These are phyloP conservation scores for Ophthalmolycus amberensis DNA, from an alignment of 2,113 vertebrate species.

Conservation along the genomic window DNA sequence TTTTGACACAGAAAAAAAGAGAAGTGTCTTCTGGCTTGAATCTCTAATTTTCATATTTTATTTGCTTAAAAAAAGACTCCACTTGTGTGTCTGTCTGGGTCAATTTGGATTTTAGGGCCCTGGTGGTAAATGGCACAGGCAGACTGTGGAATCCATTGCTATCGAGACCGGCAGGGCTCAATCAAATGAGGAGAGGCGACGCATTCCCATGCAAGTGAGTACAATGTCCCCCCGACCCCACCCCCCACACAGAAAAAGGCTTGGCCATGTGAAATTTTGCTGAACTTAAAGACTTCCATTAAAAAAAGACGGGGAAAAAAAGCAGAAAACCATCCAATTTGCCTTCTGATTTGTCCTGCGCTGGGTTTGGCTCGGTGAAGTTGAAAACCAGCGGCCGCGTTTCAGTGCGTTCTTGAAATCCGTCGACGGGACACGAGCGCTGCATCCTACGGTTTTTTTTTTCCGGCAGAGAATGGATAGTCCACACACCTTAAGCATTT, in stretches of 20 bases:
- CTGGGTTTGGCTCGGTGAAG: conserved; percentile 54
- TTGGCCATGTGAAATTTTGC: conserved; percentile 75
- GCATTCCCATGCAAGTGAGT: conserved; percentile 68
- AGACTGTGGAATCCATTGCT: conserved; percentile 55
- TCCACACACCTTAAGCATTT: conserved; percentile 22
- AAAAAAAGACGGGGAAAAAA: conserved; percentile 25
- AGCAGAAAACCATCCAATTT: conserved; percentile 54
- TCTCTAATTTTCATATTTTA: conserved; percentile 57
- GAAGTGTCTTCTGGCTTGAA: conserved; percentile 25
- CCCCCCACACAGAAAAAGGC: conserved; percentile 54
- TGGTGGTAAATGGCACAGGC: conserved; percentile 64
- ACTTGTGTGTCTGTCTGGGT: conserved; percentile 63
- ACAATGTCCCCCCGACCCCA: conserved; percentile 66
- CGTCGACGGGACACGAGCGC: conserved; percentile 48
- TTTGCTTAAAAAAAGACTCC: conserved; percentile 41
- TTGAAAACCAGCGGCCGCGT: conserved; percentile 49
- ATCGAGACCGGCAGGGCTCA: conserved; percentile 71
- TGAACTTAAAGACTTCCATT: conserved; percentile 69
- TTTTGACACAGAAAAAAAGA: conserved; percentile 22
- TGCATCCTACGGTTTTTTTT: conserved; percentile 36
- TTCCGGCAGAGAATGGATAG: conserved; percentile 37
- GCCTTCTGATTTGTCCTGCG: conserved; percentile 69
- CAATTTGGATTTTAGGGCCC: conserved; percentile 66
- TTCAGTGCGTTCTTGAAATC: conserved; percentile 45
- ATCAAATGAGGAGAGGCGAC: conserved; percentile 71